Evolutionary conservation across 2,797 vertebrate species (phyloP).

Genomic region (Gallinago nigripennis): DNA sequence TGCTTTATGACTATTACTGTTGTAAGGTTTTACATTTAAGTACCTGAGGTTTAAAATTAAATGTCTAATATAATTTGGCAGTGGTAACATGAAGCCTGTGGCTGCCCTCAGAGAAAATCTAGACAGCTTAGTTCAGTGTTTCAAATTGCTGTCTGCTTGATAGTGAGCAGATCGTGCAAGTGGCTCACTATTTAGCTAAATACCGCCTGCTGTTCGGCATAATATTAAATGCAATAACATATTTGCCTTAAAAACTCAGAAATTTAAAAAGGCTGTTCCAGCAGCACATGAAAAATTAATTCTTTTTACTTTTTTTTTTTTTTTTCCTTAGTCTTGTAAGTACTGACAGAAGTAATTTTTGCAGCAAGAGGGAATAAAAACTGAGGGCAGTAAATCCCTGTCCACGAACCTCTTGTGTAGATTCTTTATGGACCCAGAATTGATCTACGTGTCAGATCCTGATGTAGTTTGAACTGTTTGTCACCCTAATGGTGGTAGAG

Average conservation of each 20-base stretch:
- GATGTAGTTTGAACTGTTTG: conserved; percentile 83
- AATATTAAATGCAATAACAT: conserved; percentile 66
- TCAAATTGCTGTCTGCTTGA: conserved; percentile 67
- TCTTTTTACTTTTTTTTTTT: conserved; percentile 65
- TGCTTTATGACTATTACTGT: conserved; percentile 78
- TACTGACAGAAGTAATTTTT: conserved; percentile 84
- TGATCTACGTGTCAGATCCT: conserved; percentile 82
- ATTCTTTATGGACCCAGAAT: conserved; percentile 82
- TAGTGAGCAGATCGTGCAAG: not conserved
- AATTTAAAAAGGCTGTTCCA: conserved; percentile 53
- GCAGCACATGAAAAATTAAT: conserved; percentile 80
- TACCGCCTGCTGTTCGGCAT: conserved; percentile 41
- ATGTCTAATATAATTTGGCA: conserved; percentile 81
- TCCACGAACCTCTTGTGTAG: conserved; percentile 77
- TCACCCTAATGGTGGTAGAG: conserved; percentile 80
- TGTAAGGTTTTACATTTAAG: conserved; percentile 78
- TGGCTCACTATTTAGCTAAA: conserved; percentile 40
- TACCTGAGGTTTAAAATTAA: conserved; percentile 84
- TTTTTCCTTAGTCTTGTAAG: conserved; percentile 64
- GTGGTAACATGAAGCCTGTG: conserved; percentile 71
- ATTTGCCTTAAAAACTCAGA: conserved; percentile 65
- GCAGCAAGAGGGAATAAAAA: conserved; percentile 79
- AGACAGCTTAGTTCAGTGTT: conserved; percentile 66
- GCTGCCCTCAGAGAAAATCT: conserved; percentile 75
- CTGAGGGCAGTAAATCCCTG: conserved; percentile 78